Conservation (phyloP, 2,113 vertebrate species). For the Tragelaphus strepsiceros region DNA sequence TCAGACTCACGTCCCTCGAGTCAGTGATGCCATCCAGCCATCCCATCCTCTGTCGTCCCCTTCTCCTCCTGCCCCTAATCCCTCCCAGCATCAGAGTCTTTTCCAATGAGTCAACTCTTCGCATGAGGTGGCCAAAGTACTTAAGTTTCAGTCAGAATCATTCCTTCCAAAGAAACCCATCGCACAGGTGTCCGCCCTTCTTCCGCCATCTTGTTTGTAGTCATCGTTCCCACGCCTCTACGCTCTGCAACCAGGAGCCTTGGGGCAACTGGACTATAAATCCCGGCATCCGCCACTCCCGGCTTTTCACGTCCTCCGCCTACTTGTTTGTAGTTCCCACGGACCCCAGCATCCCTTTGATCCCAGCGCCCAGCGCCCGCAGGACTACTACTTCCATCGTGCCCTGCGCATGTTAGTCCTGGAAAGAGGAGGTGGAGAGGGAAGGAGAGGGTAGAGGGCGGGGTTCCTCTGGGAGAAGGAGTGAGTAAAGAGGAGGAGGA, state of each 20-base stretch:
- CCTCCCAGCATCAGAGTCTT: too few relatives aligned
- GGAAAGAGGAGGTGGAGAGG: constrained; percentile 38
- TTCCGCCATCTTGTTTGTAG: constrained; percentile 73
- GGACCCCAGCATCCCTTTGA: not conserved
- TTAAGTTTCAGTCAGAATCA: too few relatives aligned
- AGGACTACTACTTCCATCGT: constrained; percentile 63
- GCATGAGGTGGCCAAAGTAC: too few relatives aligned
- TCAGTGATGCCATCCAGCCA: too few relatives aligned
- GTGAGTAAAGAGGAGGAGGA: constrained; percentile 67
- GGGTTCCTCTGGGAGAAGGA: constrained; percentile 67
- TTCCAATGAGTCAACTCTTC: too few relatives aligned
- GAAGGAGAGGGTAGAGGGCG: constrained; percentile 48
- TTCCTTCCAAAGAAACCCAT: constrained; percentile 51
- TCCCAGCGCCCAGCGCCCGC: not conserved
- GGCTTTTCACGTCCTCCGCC: not conserved
- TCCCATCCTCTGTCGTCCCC: too few relatives aligned
- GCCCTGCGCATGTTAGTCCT: constrained; percentile 31
- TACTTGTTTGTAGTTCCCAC: constrained; percentile 53
- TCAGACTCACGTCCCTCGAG: too few relatives aligned
- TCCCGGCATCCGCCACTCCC: constrained; percentile 57
- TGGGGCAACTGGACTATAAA: constrained; percentile 40
- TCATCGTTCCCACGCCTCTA: constrained; percentile 57
- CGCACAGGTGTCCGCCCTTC: constrained; percentile 62
- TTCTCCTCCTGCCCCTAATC: too few relatives aligned
- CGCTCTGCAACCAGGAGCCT: constrained; percentile 35